phyloP scores from a whole-genome alignment of 2,888 invertebrate genomes.

The Choreutis nemorana region DNA sequence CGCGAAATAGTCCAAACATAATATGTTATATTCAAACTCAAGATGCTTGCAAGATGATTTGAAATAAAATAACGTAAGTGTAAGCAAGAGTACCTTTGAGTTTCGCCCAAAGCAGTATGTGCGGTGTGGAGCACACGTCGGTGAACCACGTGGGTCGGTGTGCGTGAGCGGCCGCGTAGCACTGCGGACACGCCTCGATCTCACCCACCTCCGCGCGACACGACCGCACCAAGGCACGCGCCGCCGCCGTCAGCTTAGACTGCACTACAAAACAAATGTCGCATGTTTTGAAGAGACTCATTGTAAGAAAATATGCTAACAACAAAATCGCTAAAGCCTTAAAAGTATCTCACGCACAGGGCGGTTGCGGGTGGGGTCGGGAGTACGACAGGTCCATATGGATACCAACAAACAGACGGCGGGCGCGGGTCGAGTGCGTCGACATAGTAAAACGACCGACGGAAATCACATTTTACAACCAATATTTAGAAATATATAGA shows the following conservation, averaged over 20 bases:
- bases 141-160: constrained; percentile 87
- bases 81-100: constrained; percentile 72
- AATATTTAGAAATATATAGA: too few species aligned
- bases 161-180: constrained; percentile 87
- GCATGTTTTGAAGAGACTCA: too few species aligned
- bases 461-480: too few species aligned
- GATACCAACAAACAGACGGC: too few species aligned
- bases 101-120: constrained; percentile 95
- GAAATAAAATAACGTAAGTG: not conserved
- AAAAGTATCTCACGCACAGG: not conserved
- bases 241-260: constrained; percentile 78
- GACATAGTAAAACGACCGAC: too few species aligned
- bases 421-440: too few species aligned
- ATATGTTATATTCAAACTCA: not conserved
- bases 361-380: not conserved
- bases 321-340: not conserved
- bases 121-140: constrained; percentile 89
- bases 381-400: too few species aligned
- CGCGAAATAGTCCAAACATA: not conserved
- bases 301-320: too few species aligned
- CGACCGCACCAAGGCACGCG: constrained; percentile 81
- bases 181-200: constrained; percentile 93
- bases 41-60: not conserved
- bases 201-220: constrained; percentile 90
- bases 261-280: constrained; percentile 75